phyloP scores from a whole-genome alignment of 1,140 invertebrate species.

The Drosophila grimshawi region DNA sequence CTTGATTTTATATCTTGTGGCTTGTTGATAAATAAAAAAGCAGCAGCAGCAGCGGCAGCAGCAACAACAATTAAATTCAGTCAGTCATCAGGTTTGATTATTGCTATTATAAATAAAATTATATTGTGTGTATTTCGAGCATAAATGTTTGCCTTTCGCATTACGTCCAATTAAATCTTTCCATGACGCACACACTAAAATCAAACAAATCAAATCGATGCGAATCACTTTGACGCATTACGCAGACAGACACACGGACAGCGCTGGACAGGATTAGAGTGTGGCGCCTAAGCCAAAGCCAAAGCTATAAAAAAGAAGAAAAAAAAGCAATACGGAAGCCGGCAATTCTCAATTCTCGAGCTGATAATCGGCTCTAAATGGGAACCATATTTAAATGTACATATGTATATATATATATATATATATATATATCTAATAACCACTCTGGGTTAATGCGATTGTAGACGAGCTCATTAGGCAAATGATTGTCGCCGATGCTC shows the following conservation, averaged over 20 bases:
- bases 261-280: conserved; percentile 24
- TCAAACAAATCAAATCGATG: conserved; percentile 19
- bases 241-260: background rate
- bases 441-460: background rate
- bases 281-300: too few species aligned
- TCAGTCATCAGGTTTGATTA: conserved; percentile 9
- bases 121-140: conserved; percentile 16
- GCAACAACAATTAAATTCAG: background rate
- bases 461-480: conserved; percentile 40
- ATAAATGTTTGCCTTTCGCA: conserved; percentile 35
- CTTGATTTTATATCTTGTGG: background rate
- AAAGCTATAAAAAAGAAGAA: too few species aligned
- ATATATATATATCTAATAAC: background rate
- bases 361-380: conserved; percentile 26
- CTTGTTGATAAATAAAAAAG: background rate
- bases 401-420: too few species aligned
- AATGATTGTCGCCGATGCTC: conserved; percentile 19
- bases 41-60: background rate
- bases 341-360: conserved; percentile 3
- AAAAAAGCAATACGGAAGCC: conserved; percentile 43
- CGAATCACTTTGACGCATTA: conserved; percentile 24
- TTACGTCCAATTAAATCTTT: conserved; percentile 39
- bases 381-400: conserved; percentile 34
- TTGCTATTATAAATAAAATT: background rate
- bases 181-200: conserved; percentile 44